Percentiles rank a stretch among this genome's conserved stretches.
Evolutionary conservation across 1,140 invertebrate species (phyloP).

Genomic region (Arion vulgaris): DNA sequence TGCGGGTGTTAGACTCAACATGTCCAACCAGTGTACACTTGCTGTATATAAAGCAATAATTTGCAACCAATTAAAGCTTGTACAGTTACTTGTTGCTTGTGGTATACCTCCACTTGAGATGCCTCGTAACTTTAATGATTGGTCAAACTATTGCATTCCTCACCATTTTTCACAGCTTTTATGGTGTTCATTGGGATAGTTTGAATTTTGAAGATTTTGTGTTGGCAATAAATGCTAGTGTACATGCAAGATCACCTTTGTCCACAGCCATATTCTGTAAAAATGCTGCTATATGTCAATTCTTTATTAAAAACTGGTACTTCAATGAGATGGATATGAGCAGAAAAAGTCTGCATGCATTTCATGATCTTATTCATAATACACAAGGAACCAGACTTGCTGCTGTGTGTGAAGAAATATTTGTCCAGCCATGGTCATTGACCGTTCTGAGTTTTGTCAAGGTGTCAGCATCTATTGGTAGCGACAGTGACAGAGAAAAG

Average conservation of each 20-base stretch:
- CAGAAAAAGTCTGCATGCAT: not conserved
- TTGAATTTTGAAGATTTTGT: not conserved
- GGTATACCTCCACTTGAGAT: slow-evolving; percentile 5
- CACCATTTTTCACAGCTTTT: not conserved
- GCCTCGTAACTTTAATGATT: not conserved
- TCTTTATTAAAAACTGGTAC: slow-evolving; percentile 7
- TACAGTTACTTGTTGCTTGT: slow-evolving; percentile 6
- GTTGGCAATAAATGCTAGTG: not conserved
- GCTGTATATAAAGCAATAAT: not conserved
- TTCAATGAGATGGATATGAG: not conserved
- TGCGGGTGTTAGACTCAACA: not conserved
- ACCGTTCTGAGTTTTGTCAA: slow-evolving; percentile 2
- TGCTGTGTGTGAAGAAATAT: not conserved
- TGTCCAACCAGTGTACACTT: not conserved
- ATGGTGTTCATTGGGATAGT: no score
- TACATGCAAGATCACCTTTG: slow-evolving; percentile 4
- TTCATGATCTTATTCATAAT: not conserved
- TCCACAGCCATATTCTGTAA: slow-evolving; percentile 15
- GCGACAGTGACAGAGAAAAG: not conserved
- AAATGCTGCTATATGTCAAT: not conserved
- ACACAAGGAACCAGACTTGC: not conserved
- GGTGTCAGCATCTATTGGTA: not conserved
- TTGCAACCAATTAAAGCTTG: not conserved
- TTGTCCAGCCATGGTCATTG: not conserved
- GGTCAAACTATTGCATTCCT: not conserved